These are phyloP conservation scores for Pandion haliaetus DNA, from an alignment of 2,113 vertebrate genomes.

Conservation along the genomic window DNA sequence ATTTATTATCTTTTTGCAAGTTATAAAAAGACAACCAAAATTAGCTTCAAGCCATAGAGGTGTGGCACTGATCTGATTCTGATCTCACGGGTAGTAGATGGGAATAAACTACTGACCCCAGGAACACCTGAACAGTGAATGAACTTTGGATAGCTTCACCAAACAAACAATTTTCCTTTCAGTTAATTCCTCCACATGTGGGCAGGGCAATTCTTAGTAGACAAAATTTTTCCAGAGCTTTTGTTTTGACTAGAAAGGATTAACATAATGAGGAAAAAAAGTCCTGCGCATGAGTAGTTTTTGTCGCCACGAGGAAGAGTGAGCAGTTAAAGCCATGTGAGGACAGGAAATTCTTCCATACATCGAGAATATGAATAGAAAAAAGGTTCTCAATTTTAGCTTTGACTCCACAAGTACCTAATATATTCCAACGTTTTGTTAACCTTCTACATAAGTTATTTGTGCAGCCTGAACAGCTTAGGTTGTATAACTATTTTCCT, in stretches of 20 bases:
- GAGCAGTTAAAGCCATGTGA: not conserved
- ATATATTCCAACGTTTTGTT: conserved; percentile 54
- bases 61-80: not conserved
- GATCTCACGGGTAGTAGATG: not conserved
- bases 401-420: not conserved
- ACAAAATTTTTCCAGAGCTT: not conserved
- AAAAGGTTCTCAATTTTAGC: not conserved
- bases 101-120: not conserved
- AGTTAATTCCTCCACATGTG: not conserved
- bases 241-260: not conserved
- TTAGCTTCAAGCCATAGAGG: not conserved
- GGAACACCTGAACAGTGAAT: not conserved
- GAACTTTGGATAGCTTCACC: not conserved
- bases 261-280: not conserved
- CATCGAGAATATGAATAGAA: too few relatives aligned
- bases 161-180: not conserved
- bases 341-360: not conserved
- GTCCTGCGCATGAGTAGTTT: not conserved
- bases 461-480: not conserved
- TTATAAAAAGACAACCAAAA: not conserved
- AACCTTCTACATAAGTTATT: conserved; percentile 7
- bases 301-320: not conserved
- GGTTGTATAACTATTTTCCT: not conserved
- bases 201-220: not conserved
- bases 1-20: not conserved